Percentiles rank a stretch among this genome's conserved stretches.
These are phyloP conservation scores for Phymanthus crucifer DNA, from an alignment of 92 coral and sea anemone genomes.

Conservation along the genomic window DNA sequence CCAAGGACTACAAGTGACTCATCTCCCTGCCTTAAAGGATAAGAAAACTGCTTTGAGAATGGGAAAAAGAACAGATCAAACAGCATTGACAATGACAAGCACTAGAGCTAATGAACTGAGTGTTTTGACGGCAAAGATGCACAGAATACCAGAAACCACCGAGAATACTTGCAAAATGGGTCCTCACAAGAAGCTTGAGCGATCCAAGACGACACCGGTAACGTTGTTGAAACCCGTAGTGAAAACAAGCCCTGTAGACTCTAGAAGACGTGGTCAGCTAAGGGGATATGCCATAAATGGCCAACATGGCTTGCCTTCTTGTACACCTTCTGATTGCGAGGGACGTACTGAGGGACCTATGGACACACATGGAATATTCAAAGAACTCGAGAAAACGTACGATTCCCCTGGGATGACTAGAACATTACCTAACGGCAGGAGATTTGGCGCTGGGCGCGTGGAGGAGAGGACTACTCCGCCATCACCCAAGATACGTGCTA, in stretches of 20 bases:
- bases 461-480: background rate
- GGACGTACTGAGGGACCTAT: background rate
- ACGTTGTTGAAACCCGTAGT: conserved; percentile 52
- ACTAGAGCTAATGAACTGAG: background rate
- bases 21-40: conserved; percentile 1
- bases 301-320: background rate
- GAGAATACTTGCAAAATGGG: background rate
- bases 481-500: background rate
- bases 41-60: background rate
- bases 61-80: background rate
- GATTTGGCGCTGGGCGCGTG: background rate
- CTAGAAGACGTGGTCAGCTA: conserved; percentile 44
- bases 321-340: background rate
- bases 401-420: background rate
- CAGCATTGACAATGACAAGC: background rate
- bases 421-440: conserved; percentile 20
- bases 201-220: conserved; percentile 72
- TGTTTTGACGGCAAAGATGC: background rate
- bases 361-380: conserved; percentile 6
- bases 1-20: background rate
- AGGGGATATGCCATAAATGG: background rate
- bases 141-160: background rate
- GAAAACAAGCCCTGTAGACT: conserved; percentile 51
- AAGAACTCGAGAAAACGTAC: background rate
- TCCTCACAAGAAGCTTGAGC: conserved; percentile 63